Conservation (phyloP, 2,888 invertebrate species). For the Nebria brevicollis region DNA sequence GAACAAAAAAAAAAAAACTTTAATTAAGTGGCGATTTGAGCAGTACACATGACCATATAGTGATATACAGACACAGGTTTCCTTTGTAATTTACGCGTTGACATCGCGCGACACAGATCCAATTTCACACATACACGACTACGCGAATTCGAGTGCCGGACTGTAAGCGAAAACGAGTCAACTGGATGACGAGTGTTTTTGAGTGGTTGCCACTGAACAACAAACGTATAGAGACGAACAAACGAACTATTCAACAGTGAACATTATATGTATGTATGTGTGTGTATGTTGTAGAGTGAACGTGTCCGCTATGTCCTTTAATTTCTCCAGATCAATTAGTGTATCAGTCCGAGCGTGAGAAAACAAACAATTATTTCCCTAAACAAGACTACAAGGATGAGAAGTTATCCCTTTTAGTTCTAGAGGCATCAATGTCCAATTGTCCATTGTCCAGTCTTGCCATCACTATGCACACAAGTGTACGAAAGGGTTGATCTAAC, state of each 20-base stretch:
- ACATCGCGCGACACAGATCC: constrained; percentile 28
- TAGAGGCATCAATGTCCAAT: constrained; percentile 48
- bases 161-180: constrained; percentile 2
- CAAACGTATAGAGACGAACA: not conserved
- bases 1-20: too few relatives aligned
- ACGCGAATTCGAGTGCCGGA: constrained; percentile 10
- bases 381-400: constrained; percentile 53
- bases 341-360: constrained; percentile 63
- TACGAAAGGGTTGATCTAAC: constrained; percentile 53
- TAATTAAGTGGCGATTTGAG: too few relatives aligned
- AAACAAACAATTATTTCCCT: constrained; percentile 63
- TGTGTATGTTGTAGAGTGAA: constrained; percentile 57
- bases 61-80: not conserved
- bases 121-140: constrained; percentile 37
- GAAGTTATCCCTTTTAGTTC: constrained; percentile 55
- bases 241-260: not conserved
- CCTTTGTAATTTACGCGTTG: constrained; percentile 9
- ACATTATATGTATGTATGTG: constrained; percentile 57
- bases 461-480: constrained; percentile 49
- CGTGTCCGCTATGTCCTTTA: constrained; percentile 60
- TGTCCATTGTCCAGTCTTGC: constrained; percentile 52
- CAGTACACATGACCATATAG: not conserved
- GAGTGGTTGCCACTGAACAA: constrained; percentile 23
- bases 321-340: constrained; percentile 64
- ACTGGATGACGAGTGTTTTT: constrained; percentile 37